These are phyloP conservation scores for Drosophila setifemur DNA, from an alignment of 1,140 invertebrate genomes.

Conservation along the genomic window DNA sequence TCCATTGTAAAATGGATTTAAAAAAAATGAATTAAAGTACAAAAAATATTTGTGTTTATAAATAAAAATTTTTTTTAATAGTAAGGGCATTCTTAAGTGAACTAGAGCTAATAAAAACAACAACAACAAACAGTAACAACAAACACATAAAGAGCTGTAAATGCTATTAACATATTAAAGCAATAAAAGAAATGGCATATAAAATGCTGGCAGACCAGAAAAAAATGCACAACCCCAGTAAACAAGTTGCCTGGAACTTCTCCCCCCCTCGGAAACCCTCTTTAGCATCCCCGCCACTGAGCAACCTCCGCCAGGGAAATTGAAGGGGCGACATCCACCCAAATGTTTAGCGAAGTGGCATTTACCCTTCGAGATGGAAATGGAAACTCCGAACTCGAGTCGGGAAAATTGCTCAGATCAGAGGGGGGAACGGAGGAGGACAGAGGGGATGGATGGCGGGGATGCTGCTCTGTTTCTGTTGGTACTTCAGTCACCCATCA, in stretches of 20 bases:
- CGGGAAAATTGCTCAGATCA: too few relatives aligned
- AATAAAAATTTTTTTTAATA: not conserved
- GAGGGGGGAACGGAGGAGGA: not conserved
- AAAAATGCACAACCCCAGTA: conserved; percentile 27
- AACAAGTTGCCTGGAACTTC: conserved; percentile 21
- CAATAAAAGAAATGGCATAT: conserved; percentile 81
- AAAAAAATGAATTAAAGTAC: too few relatives aligned
- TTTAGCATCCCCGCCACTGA: not conserved
- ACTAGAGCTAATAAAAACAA: conserved; percentile 39
- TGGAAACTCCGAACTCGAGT: conserved; percentile 2
- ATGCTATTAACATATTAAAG: conserved; percentile 81
- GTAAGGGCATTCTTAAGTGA: not conserved
- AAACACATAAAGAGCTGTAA: conserved; percentile 41
- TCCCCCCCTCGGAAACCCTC: not conserved
- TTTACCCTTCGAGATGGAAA: conserved; percentile 55
- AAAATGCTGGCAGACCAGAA: conserved; percentile 63
- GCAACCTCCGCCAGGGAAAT: conserved; percentile 7
- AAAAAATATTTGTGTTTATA: too few relatives aligned
- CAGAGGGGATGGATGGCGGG: not conserved
- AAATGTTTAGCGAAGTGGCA: conserved; percentile 69
- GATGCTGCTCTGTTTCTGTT: conserved; percentile 25
- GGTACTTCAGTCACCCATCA: conserved; percentile 21
- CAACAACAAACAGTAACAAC: conserved; percentile 37
- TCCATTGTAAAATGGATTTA: too few relatives aligned
- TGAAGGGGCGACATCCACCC: conserved; percentile 44